These are phyloP conservation scores for Slavum lentiscoides DNA, from an alignment of 2,888 invertebrate species.

Conservation along the genomic window DNA sequence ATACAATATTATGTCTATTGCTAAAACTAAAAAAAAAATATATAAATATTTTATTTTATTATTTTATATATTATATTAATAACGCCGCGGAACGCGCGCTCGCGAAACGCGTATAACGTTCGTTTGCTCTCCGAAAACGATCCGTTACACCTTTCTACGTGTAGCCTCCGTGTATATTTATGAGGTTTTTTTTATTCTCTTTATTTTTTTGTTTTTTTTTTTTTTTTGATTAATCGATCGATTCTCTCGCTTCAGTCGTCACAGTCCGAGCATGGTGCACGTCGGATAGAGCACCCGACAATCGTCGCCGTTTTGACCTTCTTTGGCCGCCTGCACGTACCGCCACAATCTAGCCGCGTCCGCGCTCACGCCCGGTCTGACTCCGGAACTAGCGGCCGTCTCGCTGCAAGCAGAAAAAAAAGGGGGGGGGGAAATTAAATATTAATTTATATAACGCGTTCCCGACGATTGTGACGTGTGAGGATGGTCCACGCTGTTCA, in stretches of 20 bases:
- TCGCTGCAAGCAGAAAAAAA: background rate
- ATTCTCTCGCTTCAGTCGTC: background rate
- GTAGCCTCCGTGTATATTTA: background rate
- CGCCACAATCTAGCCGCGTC: constrained; percentile 76
- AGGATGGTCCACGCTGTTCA: no score
- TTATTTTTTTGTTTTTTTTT: no score
- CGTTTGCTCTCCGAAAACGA: no score
- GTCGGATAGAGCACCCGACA: constrained; percentile 70
- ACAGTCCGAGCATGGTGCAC: constrained; percentile 64
- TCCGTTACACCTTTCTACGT: background rate
- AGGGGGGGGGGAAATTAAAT: no score
- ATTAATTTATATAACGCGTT: no score
- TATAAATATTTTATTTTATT: no score
- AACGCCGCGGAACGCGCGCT: no score
- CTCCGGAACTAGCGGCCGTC: constrained; percentile 65
- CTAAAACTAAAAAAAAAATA: background rate
- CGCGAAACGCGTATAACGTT: background rate
- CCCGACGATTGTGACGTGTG: no score
- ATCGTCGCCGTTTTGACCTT: constrained; percentile 80
- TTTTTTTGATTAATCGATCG: constrained; percentile 33
- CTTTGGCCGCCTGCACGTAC: constrained; percentile 79
- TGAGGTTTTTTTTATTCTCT: background rate
- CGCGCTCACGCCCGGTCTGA: constrained; percentile 71
- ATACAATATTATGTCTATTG: background rate
- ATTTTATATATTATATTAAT: background rate